phyloP scores from a whole-genome alignment of 1,140 invertebrate genomes.

The Neuroterus valhalla region DNA sequence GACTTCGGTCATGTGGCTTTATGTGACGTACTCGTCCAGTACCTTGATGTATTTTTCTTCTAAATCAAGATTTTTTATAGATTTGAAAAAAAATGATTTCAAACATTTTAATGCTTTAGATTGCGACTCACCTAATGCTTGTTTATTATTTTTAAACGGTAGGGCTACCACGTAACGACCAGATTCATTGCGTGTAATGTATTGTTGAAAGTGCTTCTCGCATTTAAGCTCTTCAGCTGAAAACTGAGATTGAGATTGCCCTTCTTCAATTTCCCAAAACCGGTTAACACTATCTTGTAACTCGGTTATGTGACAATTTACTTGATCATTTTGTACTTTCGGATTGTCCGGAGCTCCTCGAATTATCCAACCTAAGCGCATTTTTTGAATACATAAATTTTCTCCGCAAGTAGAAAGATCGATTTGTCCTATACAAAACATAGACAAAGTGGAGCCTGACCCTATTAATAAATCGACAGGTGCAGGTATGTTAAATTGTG shows the following conservation, averaged over 20 bases:
- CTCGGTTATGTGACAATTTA: too few relatives aligned
- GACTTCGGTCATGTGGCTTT: slow-evolving; percentile 59
- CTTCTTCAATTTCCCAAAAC: slow-evolving; percentile 51
- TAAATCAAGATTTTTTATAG: slow-evolving; percentile 38
- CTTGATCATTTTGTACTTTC: neutral
- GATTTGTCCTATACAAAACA: slow-evolving; percentile 45
- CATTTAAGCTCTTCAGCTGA: neutral
- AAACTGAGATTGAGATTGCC: neutral
- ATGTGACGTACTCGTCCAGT: slow-evolving; percentile 52
- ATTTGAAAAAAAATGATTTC: slow-evolving; percentile 30
- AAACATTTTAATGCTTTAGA: slow-evolving; percentile 38
- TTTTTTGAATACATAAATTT: slow-evolving; percentile 51
- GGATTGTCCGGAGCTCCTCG: slow-evolving; percentile 20
- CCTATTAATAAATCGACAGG: slow-evolving; percentile 46
- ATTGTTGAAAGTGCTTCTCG: neutral
- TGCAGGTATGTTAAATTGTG: slow-evolving; percentile 46
- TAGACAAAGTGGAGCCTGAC: slow-evolving; percentile 42
- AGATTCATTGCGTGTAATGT: neutral
- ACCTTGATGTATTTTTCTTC: slow-evolving; percentile 36
- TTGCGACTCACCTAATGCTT: slow-evolving; percentile 22
- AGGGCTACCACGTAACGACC: neutral
- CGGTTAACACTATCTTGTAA: too few relatives aligned
- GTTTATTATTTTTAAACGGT: neutral
- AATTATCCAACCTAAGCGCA: slow-evolving; percentile 42
- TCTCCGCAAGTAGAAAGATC: slow-evolving; percentile 33